Evolutionary conservation across 1,140 invertebrate genomes (phyloP).

Genomic region (Potamilus streckersoni): DNA sequence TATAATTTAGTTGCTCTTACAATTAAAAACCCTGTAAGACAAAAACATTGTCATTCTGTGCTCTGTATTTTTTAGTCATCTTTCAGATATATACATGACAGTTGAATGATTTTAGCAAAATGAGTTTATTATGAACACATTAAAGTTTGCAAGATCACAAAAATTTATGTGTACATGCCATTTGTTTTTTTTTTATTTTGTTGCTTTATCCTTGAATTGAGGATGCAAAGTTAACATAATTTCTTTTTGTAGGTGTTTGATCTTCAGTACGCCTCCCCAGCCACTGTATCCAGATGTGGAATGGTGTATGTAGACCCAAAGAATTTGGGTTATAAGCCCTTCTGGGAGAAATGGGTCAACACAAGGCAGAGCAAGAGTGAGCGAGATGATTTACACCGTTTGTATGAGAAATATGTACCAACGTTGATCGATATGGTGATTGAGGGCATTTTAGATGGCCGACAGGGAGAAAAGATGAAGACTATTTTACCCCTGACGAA

Average conservation of each 20-base stretch:
- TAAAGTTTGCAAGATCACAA: too few relatives aligned
- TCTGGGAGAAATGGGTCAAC: slow-evolving; percentile 81
- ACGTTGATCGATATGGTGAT: slow-evolving; percentile 80
- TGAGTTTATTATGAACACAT: too few relatives aligned
- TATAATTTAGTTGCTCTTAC: too few relatives aligned
- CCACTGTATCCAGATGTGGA: slow-evolving; percentile 69
- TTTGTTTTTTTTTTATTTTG: too few relatives aligned
- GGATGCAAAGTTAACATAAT: background rate
- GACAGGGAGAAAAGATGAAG: slow-evolving; percentile 78
- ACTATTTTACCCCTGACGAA: slow-evolving; percentile 85
- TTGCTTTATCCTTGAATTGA: too few relatives aligned
- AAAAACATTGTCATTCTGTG: too few relatives aligned
- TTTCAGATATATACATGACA: too few relatives aligned
- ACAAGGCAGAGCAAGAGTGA: slow-evolving; percentile 58
- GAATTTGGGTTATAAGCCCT: slow-evolving; percentile 87
- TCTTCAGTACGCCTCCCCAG: slow-evolving; percentile 76
- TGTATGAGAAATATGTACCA: slow-evolving; percentile 82
- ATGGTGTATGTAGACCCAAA: slow-evolving; percentile 80
- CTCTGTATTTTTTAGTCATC: too few relatives aligned
- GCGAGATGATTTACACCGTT: slow-evolving; percentile 69
- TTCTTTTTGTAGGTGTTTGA: slow-evolving; percentile 77
- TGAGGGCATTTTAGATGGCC: slow-evolving; percentile 77
- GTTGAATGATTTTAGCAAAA: too few relatives aligned
- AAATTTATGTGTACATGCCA: too few relatives aligned
- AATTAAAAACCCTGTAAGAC: too few relatives aligned